Evolutionary conservation across 2,113 vertebrate species (phyloP).

Genomic region (Cyphomyrus discorhynchus): DNA sequence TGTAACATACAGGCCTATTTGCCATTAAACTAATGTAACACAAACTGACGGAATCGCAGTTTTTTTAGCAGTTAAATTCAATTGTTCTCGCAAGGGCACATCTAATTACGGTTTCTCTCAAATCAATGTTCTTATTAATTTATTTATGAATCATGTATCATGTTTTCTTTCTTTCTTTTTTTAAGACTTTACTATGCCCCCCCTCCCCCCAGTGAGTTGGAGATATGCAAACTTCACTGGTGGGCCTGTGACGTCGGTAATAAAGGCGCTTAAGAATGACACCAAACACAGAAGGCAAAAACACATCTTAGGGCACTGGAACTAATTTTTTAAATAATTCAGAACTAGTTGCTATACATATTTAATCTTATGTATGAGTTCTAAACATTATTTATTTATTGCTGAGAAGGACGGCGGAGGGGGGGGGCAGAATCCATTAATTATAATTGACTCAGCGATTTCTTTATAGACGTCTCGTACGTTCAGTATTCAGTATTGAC

Average conservation of each 20-base stretch:
- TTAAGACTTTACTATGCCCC: background rate
- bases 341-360: constrained; percentile 44
- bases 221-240: background rate
- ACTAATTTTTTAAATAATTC: constrained; percentile 39
- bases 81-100: background rate
- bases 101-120: background rate
- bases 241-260: background rate
- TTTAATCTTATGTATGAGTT: constrained; percentile 62
- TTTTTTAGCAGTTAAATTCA: background rate
- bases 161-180: background rate
- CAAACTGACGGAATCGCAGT: background rate
- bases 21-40: too few species aligned
- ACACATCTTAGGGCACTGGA: constrained; percentile 20
- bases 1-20: background rate
- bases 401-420: constrained; percentile 39
- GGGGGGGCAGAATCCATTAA: constrained; percentile 56
- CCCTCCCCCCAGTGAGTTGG: background rate
- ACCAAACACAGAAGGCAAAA: constrained; percentile 9
- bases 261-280: background rate
- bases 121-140: background rate
- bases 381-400: constrained; percentile 62
- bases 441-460: constrained; percentile 40
- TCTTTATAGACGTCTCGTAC: background rate
- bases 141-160: background rate
- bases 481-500: background rate